Evolutionary conservation across 2,113 vertebrate genomes (phyloP).

Genomic region (Austrofundulus limnaeus): DNA sequence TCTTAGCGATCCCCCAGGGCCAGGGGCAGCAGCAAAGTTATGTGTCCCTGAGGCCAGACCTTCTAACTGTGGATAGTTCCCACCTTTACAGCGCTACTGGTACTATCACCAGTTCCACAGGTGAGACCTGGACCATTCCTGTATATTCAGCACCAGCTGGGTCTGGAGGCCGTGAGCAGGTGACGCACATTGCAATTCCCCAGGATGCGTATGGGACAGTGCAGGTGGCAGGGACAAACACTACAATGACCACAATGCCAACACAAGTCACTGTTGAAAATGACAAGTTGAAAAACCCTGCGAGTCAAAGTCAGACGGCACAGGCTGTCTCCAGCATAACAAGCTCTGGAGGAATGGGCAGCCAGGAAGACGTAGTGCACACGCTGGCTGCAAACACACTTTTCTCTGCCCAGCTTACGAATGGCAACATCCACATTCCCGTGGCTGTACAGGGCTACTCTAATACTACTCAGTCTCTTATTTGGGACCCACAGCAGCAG

Average conservation of each 20-base stretch:
- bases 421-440: constrained; percentile 99
- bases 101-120: constrained; percentile 97
- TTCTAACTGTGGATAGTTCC: constrained; percentile 97
- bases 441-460: constrained; percentile 96
- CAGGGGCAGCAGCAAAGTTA: constrained; percentile 97
- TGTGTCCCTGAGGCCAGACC: constrained; percentile 94
- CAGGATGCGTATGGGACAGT: constrained; percentile 98
- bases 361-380: constrained; percentile 97
- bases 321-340: constrained; percentile 76
- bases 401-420: constrained; percentile 98
- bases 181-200: constrained; percentile 97
- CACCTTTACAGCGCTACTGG: constrained; percentile 97
- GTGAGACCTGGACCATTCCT: constrained; percentile 99
- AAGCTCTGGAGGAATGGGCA: constrained; percentile 76
- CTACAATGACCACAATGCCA: constrained; percentile 69
- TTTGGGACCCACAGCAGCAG: constrained; percentile 92
- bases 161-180: constrained; percentile 85
- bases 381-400: constrained; percentile 81
- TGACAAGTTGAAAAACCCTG: constrained; percentile 72
- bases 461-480: constrained; percentile 92
- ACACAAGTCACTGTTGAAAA: constrained; percentile 86
- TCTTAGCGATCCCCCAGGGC: constrained; percentile 92
- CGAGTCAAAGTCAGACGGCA: constrained; percentile 67
- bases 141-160: constrained; percentile 90
- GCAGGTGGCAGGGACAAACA: constrained; percentile 83